Conservation (phyloP, 2,797 vertebrate species). For the Glyptemys insculpta region DNA sequence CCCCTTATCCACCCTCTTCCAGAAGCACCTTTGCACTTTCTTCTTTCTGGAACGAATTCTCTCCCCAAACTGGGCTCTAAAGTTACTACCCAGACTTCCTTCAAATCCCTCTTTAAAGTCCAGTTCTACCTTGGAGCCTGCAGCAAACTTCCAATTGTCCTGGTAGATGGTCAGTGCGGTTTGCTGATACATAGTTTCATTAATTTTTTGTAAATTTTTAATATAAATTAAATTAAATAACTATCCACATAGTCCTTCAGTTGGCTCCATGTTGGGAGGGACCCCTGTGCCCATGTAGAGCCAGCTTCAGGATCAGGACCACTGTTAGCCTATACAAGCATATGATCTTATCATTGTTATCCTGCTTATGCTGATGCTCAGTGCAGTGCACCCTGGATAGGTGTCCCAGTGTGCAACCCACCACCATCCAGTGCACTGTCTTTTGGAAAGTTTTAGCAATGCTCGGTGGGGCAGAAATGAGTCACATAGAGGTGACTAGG, state of each 20-base stretch:
- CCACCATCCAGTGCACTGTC: neutral
- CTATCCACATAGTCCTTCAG: neutral
- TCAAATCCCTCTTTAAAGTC: too few relatives aligned
- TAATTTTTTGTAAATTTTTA: neutral
- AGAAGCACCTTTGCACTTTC: neutral
- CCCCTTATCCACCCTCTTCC: fast-evolving
- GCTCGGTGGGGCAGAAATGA: neutral
- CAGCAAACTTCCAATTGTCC: too few relatives aligned
- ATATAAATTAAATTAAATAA: neutral
- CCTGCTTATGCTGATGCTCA: neutral
- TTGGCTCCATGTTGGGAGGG: fast-evolving
- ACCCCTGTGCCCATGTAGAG: fast-evolving
- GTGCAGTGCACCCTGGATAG: neutral
- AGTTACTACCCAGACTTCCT: too few relatives aligned
- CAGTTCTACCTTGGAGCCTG: too few relatives aligned
- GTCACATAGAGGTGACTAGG: neutral
- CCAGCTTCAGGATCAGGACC: neutral
- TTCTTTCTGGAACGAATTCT: neutral
- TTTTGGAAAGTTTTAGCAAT: neutral
- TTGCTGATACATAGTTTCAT: neutral
- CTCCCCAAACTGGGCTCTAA: neutral
- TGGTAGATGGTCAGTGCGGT: neutral
- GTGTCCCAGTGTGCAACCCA: neutral
- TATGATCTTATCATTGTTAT: too few relatives aligned
- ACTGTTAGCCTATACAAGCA: too few relatives aligned